These are phyloP conservation scores for Bubalus kerabau DNA, from an alignment of 2,113 vertebrate species.

Conservation along the genomic window DNA sequence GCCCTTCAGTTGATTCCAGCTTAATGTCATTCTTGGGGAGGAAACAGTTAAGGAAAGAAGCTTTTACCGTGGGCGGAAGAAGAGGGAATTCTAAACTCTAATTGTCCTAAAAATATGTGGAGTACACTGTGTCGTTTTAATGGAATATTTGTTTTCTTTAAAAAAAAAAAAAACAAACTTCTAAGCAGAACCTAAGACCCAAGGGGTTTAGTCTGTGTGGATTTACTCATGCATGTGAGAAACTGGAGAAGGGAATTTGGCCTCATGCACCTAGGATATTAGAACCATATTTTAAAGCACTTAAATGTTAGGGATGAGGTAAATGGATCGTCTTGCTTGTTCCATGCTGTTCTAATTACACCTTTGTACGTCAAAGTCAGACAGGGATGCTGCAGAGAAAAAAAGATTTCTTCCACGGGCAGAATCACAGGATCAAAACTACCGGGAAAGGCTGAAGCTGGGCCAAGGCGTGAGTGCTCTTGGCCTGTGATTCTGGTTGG, in stretches of 20 bases:
- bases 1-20: background rate
- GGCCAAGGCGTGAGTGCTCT: conserved; percentile 42
- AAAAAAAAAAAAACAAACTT: conserved; percentile 52
- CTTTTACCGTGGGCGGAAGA: conserved; percentile 38
- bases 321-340: background rate
- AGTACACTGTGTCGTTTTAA: conserved; percentile 71
- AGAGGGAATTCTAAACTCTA: conserved; percentile 71
- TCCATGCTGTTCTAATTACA: conserved; percentile 70
- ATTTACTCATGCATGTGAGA: conserved; percentile 71
- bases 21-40: background rate
- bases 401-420: conserved; percentile 2
- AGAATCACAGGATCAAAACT: conserved; percentile 45
- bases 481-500: background rate
- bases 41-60: conserved; percentile 62
- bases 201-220: conserved; percentile 61
- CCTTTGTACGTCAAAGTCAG: conserved; percentile 65
- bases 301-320: conserved; percentile 62
- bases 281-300: conserved; percentile 67
- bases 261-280: conserved; percentile 59
- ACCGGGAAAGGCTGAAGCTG: conserved; percentile 41
- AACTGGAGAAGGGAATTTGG: conserved; percentile 52
- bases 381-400: conserved; percentile 30
- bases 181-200: conserved; percentile 69
- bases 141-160: conserved; percentile 70
- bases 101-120: conserved; percentile 75